A percentile compares a stretch with the other conserved stretches of the same genome.
Conservation (phyloP, 2,797 vertebrate genomes). For the Gymnothorax reevesii region DNA sequence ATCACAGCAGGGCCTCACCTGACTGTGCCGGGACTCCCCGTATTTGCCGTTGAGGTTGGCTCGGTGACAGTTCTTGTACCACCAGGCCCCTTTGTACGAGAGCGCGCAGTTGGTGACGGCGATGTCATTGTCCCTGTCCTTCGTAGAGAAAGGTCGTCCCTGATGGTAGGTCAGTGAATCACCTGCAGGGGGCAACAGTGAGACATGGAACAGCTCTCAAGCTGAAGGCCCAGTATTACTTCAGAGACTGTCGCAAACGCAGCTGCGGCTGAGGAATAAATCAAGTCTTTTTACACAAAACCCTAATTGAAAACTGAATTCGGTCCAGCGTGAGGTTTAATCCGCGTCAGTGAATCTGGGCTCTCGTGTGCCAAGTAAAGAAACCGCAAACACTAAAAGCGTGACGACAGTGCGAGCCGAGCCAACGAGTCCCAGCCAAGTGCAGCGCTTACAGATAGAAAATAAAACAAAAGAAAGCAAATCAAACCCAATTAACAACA, state of each 20-base stretch:
- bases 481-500: neutral
- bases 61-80: constrained; percentile 99
- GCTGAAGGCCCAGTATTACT: neutral
- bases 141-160: constrained; percentile 94
- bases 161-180: constrained; percentile 98
- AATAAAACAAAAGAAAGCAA: neutral
- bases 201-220: neutral
- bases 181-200: constrained; percentile 66
- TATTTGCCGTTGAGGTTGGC: constrained; percentile 99
- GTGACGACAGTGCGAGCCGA: neutral
- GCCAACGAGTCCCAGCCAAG: neutral
- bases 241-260: too few species aligned
- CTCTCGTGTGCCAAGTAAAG: too few species aligned
- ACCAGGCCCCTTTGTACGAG: constrained; percentile 99
- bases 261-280: too few species aligned
- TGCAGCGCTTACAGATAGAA: neutral
- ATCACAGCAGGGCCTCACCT: constrained; percentile 73
- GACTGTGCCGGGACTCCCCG: constrained; percentile 95
- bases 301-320: too few species aligned
- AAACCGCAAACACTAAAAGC: neutral
- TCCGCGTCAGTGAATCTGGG: too few species aligned
- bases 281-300: too few species aligned
- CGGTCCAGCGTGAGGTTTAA: too few species aligned
- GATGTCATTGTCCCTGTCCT: constrained; percentile 96
- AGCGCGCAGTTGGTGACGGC: constrained; percentile 97